Percentiles rank a stretch among this genome's conserved stretches.
These are phyloP conservation scores for Gymnobelideus leadbeateri DNA, from an alignment of 2,113 vertebrate species.

Conservation along the genomic window DNA sequence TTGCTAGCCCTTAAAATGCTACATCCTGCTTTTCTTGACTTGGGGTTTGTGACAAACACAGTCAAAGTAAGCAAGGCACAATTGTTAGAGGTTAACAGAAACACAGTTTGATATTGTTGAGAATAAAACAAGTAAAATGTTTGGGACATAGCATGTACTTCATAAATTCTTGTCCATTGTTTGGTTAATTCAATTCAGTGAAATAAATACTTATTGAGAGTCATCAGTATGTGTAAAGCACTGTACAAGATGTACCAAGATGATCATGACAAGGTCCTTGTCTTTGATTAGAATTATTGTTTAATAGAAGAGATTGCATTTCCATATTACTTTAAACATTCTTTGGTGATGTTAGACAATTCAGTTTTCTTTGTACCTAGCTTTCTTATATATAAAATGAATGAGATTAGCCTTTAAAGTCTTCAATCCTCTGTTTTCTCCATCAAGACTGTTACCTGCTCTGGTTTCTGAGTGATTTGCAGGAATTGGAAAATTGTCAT, in stretches of 20 bases:
- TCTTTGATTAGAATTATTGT: background rate
- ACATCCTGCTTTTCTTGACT: background rate
- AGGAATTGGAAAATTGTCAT: background rate
- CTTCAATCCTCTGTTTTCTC: too few species aligned
- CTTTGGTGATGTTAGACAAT: background rate
- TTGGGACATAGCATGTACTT: background rate
- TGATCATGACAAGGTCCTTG: background rate
- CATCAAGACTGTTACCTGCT: too few species aligned
- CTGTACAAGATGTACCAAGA: background rate
- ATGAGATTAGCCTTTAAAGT: too few species aligned
- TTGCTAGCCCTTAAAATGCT: background rate
- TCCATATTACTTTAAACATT: background rate
- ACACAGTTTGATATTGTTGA: background rate
- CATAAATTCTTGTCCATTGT: background rate
- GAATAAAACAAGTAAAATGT: background rate
- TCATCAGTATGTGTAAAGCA: background rate
- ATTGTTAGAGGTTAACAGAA: background rate
- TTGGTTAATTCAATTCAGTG: background rate
- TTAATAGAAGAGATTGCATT: background rate
- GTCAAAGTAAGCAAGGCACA: background rate
- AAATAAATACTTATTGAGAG: background rate
- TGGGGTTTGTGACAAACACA: background rate
- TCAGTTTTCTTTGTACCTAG: background rate
- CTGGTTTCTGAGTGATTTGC: background rate
- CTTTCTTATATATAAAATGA: too few species aligned